Evolutionary conservation across 92 coral and sea anemone species (phyloP), one percentile per base, ranked within the genome.

Genomic region (Phenganax stokvisi): DNA sequence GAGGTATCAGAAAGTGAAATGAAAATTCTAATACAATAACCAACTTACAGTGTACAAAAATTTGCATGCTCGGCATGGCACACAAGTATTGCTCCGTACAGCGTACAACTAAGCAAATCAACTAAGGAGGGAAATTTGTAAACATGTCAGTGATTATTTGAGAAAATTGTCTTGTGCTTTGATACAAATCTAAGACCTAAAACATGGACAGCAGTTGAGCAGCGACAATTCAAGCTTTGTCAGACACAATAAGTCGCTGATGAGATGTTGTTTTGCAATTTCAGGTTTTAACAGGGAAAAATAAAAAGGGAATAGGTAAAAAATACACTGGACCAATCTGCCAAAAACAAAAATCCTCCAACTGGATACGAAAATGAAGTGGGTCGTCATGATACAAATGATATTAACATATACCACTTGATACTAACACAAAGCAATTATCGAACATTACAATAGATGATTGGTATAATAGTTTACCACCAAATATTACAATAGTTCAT

Each of bases 21-120:
- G 47, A 37, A 37, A 37, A 37, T 37, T 37, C 47, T 5, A 37
- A 37, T 5, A 37, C 2, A 5, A 2, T 2, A 37, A 37, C 2
- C 47, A 37, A 37, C 25, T 37, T 37, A 37, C 47, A 37, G 2
- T 37, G 47, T 37, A 37, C 47, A 2, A 37, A 37, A 37, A 37
- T 20, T 20, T 20, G 25, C 25, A 20, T 20, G 25, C 25, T 20
- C 25, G 25, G 25, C 25, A 20, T 20, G 25, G 25, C 25, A 20
- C 25, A 20, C 25, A 20, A 20, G 25, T 20, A 20, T 20, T 20
- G 25, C 25, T 20, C 25, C 25, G 25, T 20, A 15, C 60, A 71
- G 81, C 60, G 72, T 11, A 77, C 47, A 54, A 77, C 60, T 47
- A 77, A 13, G 81, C 72, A 6, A 62, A 62, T 30, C 73, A 68